These are phyloP conservation scores for Morone chrysops DNA, from an alignment of 2,113 vertebrate genomes.

Conservation along the genomic window DNA sequence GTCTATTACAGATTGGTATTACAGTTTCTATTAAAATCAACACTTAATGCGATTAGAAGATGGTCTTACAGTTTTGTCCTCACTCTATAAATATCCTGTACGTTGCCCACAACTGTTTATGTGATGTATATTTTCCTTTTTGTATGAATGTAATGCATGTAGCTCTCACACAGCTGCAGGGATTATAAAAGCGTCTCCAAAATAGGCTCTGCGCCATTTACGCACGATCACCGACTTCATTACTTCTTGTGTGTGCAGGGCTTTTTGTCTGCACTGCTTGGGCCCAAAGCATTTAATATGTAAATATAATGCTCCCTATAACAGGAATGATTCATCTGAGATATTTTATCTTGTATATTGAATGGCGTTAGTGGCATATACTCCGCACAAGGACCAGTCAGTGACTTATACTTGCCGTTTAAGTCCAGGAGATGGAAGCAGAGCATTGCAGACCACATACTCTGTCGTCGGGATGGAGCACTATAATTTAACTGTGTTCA, in stretches of 20 bases:
- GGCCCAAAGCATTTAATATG: not conserved
- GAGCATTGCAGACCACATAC: not conserved
- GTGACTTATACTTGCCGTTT: slow-evolving; percentile 12
- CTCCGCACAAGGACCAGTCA: not conserved
- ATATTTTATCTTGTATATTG: not conserved
- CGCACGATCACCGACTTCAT: too few species aligned
- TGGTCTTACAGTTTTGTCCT: too few species aligned
- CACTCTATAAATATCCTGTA: too few species aligned
- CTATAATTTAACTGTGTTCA: not conserved
- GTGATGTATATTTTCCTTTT: too few species aligned
- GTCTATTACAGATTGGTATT: not conserved
- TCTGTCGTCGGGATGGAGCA: not conserved
- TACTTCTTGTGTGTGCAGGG: too few species aligned
- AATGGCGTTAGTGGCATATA: not conserved
- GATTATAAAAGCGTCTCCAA: too few species aligned
- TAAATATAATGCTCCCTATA: not conserved
- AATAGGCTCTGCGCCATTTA: too few species aligned
- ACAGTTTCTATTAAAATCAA: not conserved
- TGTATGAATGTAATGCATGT: too few species aligned
- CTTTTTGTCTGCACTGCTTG: not conserved
- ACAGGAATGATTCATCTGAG: not conserved
- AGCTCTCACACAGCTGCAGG: too few species aligned
- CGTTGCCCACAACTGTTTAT: too few species aligned
- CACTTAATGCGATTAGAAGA: too few species aligned
- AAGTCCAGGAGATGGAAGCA: slow-evolving; percentile 60